Evolutionary conservation across 2,113 vertebrate species (phyloP).

Genomic region (Lampris incognitus): DNA sequence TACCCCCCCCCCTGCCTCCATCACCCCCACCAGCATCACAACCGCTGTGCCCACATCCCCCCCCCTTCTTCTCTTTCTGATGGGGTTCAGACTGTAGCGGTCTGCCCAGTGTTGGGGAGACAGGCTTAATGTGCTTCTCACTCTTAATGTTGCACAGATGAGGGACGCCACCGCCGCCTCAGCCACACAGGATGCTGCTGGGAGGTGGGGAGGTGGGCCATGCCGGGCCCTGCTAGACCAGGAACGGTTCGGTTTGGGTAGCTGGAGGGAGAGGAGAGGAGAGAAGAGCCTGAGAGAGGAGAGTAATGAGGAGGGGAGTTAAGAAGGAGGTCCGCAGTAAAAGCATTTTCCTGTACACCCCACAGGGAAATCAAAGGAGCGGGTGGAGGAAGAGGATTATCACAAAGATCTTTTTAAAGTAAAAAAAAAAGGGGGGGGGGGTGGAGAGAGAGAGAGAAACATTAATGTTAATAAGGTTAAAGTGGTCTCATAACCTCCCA

Average conservation of each 20-base stretch:
- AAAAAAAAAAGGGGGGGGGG: slow-evolving; percentile 3
- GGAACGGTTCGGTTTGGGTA: slow-evolving; percentile 22
- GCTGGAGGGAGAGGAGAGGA: slow-evolving; percentile 16
- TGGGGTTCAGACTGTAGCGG: slow-evolving; percentile 38
- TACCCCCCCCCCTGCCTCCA: slow-evolving; percentile 6
- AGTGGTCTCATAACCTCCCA: slow-evolving; percentile 54
- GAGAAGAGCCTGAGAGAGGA: slow-evolving; percentile 10
- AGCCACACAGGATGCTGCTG: slow-evolving; percentile 53
- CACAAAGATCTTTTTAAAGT: slow-evolving; percentile 58
- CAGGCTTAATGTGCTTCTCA: slow-evolving; percentile 70
- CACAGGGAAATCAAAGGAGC: slow-evolving; percentile 54
- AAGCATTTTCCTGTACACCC: slow-evolving; percentile 57
- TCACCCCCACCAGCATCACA: slow-evolving; percentile 31
- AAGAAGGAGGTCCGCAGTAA: slow-evolving; percentile 27
- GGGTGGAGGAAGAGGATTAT: slow-evolving; percentile 52
- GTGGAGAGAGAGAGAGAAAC: neutral
- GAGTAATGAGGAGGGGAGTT: slow-evolving; percentile 5
- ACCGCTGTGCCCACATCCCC: slow-evolving; percentile 40
- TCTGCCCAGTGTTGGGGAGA: slow-evolving; percentile 72
- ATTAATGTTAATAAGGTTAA: slow-evolving; percentile 68
- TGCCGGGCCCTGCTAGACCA: neutral
- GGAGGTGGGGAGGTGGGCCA: neutral
- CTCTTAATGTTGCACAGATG: slow-evolving; percentile 74
- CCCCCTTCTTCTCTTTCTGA: neutral
- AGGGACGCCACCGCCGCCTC: slow-evolving; percentile 41